Conservation (phyloP, 2,797 vertebrate genomes). For the Neoniphon sammara region DNA sequence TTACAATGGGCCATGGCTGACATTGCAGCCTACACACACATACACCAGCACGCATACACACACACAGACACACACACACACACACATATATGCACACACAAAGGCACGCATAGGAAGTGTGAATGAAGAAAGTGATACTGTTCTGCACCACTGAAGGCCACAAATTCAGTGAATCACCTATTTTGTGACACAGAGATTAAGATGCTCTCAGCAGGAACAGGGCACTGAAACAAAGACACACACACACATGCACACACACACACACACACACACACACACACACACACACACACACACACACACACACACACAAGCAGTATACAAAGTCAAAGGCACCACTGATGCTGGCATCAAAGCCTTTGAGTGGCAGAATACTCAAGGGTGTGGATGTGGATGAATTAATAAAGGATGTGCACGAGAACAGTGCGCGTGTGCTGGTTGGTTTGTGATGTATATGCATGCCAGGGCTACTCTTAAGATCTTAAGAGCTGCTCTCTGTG, state of each 20-base stretch:
- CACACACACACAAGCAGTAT: constrained; percentile 21
- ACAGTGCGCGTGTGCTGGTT: constrained; percentile 9
- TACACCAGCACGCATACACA: neutral
- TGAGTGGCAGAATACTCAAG: constrained; percentile 56
- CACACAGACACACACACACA: neutral
- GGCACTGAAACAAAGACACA: neutral
- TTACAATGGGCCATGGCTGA: neutral
- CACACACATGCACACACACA: neutral
- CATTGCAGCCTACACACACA: neutral
- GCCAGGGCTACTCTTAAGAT: constrained; percentile 60
- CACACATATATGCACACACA: constrained; percentile 11
- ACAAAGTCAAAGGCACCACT: constrained; percentile 44
- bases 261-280: constrained; percentile 18
- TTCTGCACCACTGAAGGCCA: constrained; percentile 45
- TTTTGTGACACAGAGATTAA: constrained; percentile 50
- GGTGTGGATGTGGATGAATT: constrained; percentile 53
- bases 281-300: neutral
- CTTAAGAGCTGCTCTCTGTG: constrained; percentile 66
- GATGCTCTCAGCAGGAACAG: constrained; percentile 6
- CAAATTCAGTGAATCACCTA: constrained; percentile 40
- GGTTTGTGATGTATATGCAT: constrained; percentile 44
- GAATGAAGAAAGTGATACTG: constrained; percentile 15
- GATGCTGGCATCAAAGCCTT: constrained; percentile 60
- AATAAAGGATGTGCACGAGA: constrained; percentile 37
- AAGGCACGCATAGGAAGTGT: constrained; percentile 19